Conservation (phyloP, 1,140 invertebrate species). For the Drosophila sp. region DNA sequence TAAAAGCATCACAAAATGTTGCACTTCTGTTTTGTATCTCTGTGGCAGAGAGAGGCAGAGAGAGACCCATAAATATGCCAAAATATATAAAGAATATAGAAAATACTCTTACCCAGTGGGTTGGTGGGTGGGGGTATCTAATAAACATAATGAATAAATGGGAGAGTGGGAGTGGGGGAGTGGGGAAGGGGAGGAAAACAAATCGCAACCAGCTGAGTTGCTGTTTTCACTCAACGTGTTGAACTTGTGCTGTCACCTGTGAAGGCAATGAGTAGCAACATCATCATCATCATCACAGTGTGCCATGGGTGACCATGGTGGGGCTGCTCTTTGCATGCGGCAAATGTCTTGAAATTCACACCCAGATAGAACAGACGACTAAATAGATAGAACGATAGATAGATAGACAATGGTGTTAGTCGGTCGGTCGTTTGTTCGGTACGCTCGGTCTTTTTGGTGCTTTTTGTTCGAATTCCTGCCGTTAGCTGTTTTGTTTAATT, state of each 20-base stretch:
- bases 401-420: constrained; percentile 6
- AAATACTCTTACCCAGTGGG: constrained; percentile 17
- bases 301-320: constrained; percentile 40
- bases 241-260: constrained; percentile 80
- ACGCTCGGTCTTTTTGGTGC: constrained; percentile 1
- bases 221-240: constrained; percentile 74
- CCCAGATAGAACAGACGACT: constrained; percentile 20
- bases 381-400: not conserved
- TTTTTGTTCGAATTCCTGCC: constrained; percentile 35
- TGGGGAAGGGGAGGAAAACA: not conserved
- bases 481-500: constrained; percentile 66
- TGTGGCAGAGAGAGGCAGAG: not conserved
- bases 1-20: constrained; percentile 44
- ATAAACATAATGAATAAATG: constrained; percentile 77
- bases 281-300: not conserved
- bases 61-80: constrained; percentile 60
- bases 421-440: constrained; percentile 5
- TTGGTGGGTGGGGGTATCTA: constrained; percentile 16
- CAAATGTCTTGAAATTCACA: constrained; percentile 70
- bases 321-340: constrained; percentile 34
- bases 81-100: constrained; percentile 68
- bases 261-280: constrained; percentile 62
- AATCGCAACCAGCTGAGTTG: constrained; percentile 58
- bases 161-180: not conserved
- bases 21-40: constrained; percentile 15